These are phyloP conservation scores for Leptopilina clavipes DNA, from an alignment of 1,140 invertebrate species.

Conservation along the genomic window DNA sequence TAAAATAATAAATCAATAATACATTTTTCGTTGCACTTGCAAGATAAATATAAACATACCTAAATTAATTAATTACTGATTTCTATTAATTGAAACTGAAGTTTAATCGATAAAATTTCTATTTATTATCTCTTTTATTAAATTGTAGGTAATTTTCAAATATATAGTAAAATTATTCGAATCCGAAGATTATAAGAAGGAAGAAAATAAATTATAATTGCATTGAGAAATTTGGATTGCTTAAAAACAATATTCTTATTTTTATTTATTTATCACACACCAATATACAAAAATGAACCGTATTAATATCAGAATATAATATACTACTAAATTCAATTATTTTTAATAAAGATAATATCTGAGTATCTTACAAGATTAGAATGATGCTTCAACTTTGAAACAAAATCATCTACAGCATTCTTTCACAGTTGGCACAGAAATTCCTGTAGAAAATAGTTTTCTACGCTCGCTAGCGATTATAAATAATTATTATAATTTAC, in stretches of 20 bases:
- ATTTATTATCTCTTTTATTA: too few relatives aligned
- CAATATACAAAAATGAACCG: conserved; percentile 76
- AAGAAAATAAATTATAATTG: neutral
- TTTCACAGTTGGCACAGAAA: conserved; percentile 74
- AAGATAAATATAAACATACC: too few relatives aligned
- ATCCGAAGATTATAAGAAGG: neutral
- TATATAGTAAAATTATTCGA: too few relatives aligned
- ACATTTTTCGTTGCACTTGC: too few relatives aligned
- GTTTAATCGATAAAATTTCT: too few relatives aligned
- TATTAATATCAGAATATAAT: conserved; percentile 76
- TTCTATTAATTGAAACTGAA: too few relatives aligned
- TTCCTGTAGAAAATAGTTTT: conserved; percentile 73
- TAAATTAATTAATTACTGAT: too few relatives aligned
- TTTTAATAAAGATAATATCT: conserved; percentile 74
- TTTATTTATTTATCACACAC: conserved; percentile 74
- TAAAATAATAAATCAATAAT: too few relatives aligned
- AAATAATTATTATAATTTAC: conserved; percentile 71
- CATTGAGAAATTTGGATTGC: conserved; percentile 57
- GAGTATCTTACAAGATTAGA: conserved; percentile 76
- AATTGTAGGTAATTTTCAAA: too few relatives aligned
- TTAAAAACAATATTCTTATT: conserved; percentile 75
- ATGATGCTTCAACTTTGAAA: conserved; percentile 71
- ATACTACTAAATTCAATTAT: conserved; percentile 75
- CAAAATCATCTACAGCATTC: conserved; percentile 73
- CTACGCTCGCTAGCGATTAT: conserved; percentile 70